Evolutionary conservation across 2,113 vertebrate species (phyloP), one percentile per base, ranked within the genome.

Genomic region (Melanerpes aurifrons): DNA sequence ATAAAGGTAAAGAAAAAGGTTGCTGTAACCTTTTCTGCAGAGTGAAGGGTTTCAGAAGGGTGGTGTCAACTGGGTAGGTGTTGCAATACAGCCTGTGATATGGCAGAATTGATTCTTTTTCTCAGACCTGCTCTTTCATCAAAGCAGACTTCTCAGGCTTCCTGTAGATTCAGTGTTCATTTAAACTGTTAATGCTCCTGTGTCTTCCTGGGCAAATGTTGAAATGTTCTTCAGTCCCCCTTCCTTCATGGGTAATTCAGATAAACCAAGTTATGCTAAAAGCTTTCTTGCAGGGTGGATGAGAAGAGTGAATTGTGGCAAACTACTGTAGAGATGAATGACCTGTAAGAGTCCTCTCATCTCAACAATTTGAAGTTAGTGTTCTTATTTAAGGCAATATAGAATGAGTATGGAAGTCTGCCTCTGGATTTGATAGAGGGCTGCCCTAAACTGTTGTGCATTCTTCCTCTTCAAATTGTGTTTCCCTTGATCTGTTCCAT

Each of bases 11-110:
- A 70, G 73, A 32, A 47, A 69, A 77, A 86, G 62, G 22, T 81
- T 89, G 43, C 70, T 86, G 58, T 87, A 87, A 92, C 79, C 72
- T 80, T 91, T 93, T 83, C 57, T 53, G 8, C 32, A 56, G 45
- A 59, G 45, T 40, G 9, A 73, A 71, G 57, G 28, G 10, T 87
- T 87, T 87, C 54, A 32, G 43, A 54, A 26, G 61, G 71, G 3
- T 82, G 10, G 14, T 87, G 56, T 66, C 68, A 87, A n/a, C 24
- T 25, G 17, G 45, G 31, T 56, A 47, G 47, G 37, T 43, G 29
- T 87, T 83, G 22, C 12, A 50, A n/a, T 6, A 66, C n/a, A 54
- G 32, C 31, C 80, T 12, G 3, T 37, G 26, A 20, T 59, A 71
- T 67, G 28, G 32, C 69, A 80, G 15, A 58, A 74, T 59, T 63